Evolutionary conservation across 30 jellyfish, hydroid and myxozoan genomes (phyloP).

Genomic region (Cassiopea xamachana): DNA sequence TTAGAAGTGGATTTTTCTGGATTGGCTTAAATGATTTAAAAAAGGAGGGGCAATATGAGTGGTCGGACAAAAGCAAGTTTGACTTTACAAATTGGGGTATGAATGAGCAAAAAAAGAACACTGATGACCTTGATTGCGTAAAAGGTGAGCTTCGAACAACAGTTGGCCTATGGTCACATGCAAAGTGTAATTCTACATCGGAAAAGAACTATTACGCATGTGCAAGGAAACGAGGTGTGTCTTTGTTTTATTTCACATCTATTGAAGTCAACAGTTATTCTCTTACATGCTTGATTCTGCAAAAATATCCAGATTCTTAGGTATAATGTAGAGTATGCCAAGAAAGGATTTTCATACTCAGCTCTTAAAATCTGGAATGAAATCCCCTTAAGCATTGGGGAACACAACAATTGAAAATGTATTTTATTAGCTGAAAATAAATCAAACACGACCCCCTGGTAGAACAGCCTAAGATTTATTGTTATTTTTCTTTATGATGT

Average conservation of each 20-base stretch:
- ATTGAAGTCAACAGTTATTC: too few relatives aligned
- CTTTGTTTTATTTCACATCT: neutral
- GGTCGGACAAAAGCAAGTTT: constrained; percentile 72
- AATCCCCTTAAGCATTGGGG: too few relatives aligned
- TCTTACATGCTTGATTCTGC: too few relatives aligned
- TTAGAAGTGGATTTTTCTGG: constrained; percentile 76
- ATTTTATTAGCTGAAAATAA: too few relatives aligned
- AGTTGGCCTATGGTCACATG: constrained; percentile 69
- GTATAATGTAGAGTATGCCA: too few relatives aligned
- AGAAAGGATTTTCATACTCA: too few relatives aligned
- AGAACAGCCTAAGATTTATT: too few relatives aligned
- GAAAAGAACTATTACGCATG: constrained; percentile 79
- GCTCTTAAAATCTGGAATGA: too few relatives aligned
- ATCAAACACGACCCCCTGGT: too few relatives aligned
- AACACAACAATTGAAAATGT: too few relatives aligned
- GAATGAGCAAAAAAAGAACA: constrained; percentile 39
- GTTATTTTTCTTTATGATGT: too few relatives aligned
- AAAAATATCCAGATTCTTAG: too few relatives aligned
- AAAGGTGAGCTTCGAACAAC: constrained; percentile 51
- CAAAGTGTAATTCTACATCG: constrained; percentile 62
- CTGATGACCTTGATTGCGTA: constrained; percentile 65
- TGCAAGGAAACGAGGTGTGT: constrained; percentile 81
- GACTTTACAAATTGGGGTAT: constrained; percentile 68
- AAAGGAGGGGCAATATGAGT: constrained; percentile 64
- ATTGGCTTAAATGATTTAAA: constrained; percentile 78